phyloP scores from a whole-genome alignment of 2,113 vertebrate species.

The Dicerorhinus sumatrensis region DNA sequence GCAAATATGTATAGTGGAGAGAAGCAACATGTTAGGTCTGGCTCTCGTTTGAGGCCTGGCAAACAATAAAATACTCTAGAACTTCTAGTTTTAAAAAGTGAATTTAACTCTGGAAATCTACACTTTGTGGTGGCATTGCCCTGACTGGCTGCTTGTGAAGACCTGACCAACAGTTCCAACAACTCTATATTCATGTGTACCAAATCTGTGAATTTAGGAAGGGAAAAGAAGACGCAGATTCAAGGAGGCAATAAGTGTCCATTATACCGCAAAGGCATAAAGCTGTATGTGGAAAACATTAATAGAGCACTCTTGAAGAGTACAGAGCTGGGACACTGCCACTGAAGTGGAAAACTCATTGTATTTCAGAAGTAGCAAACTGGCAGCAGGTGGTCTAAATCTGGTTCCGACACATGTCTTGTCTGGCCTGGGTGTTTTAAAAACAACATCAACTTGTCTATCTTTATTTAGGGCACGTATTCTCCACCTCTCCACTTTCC shows the following conservation, averaged over 20 bases:
- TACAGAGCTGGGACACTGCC: neutral
- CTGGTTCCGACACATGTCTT: neutral
- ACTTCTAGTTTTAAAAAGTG: constrained; percentile 24
- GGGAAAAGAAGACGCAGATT: neutral
- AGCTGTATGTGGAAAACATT: constrained; percentile 23
- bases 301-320: constrained; percentile 40
- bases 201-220: constrained; percentile 8
- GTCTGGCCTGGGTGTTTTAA: constrained; percentile 43
- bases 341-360: constrained; percentile 18
- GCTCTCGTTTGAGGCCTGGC: constrained; percentile 37
- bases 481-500: neutral
- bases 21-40: constrained; percentile 37
- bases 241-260: constrained; percentile 32
- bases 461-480: neutral
- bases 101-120: neutral
- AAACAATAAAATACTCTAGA: constrained; percentile 21
- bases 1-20: constrained; percentile 56
- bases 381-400: constrained; percentile 43
- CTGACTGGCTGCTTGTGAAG: neutral
- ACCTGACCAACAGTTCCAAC: neutral
- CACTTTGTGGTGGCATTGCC: neutral
- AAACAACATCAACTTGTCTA: neutral
- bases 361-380: neutral
- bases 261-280: constrained; percentile 33
- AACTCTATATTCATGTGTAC: neutral